Evolutionary conservation across 2,797 vertebrate species (phyloP).

Genomic region (Myoxocephalus aenaeus): DNA sequence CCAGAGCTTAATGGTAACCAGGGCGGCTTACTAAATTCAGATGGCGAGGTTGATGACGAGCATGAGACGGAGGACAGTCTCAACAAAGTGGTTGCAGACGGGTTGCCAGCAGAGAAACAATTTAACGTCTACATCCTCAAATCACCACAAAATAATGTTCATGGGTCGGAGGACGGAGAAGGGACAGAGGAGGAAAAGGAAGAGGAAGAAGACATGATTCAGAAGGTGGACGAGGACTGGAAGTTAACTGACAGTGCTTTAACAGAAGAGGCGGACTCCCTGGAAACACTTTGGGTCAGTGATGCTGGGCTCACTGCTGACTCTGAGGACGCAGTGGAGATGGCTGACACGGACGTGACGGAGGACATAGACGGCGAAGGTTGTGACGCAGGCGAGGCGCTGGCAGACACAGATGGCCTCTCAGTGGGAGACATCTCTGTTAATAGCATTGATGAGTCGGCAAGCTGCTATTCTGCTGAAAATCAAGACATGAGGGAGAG

Average conservation of each 20-base stretch:
- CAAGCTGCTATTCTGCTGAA: conserved; percentile 29
- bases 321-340: conserved; percentile 65
- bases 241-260: conserved; percentile 65
- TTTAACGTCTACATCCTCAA: conserved; percentile 32
- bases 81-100: conserved; percentile 31
- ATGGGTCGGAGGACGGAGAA: conserved; percentile 28
- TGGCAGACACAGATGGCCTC: conserved; percentile 79
- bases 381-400: conserved; percentile 78
- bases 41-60: conserved; percentile 78
- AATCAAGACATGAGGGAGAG: conserved; percentile 21
- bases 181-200: conserved; percentile 50
- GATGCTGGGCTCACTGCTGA: conserved; percentile 59
- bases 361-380: conserved; percentile 75
- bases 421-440: conserved; percentile 77
- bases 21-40: conserved; percentile 70
- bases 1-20: conserved; percentile 80
- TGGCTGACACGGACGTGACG: conserved; percentile 65
- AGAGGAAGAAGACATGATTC: conserved; percentile 55
- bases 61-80: conserved; percentile 66
- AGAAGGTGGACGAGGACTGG: conserved; percentile 75
- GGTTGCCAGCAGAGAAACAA: conserved; percentile 26
- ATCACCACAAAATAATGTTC: conserved; percentile 35
- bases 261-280: conserved; percentile 72
- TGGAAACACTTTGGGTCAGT: conserved; percentile 69
- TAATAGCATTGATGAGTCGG: conserved; percentile 66